Evolutionary conservation across 2,888 invertebrate genomes (phyloP), one percentile per base, ranked within the genome.

Genomic region (Seladonia tumulorum): DNA sequence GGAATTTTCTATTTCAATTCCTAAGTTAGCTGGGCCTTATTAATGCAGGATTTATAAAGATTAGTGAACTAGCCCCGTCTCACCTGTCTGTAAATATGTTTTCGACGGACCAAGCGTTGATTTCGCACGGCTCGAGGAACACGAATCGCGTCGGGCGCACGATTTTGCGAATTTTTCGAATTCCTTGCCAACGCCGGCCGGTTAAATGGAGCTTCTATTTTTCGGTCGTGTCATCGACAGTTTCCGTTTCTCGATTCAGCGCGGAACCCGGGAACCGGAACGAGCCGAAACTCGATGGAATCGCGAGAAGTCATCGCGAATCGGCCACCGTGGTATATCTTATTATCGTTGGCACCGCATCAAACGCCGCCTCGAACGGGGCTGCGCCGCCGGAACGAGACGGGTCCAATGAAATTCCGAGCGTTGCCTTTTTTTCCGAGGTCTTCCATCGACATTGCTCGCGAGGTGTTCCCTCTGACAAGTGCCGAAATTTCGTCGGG

Each of bases 291-390:
- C 63, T 25, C 53, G 57, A 70, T 45, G 76, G 73, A 87, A 81
- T 82, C 79, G 76, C 76, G 79, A 42, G 73, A 80, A 89, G 71
- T 84, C 63, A 63, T 82, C 75, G 87, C 71, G 42, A 68, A 82
- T 78, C 35, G 78, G 63, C 84, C 74, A 72, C 77, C 73, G 76
- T 73, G 76, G 72, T 71, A 77, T 84, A 89, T 90, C 82, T 85
- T 83, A 88, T 90, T 84, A 82, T 83, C 79, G 57, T 42, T 90
- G 90, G 88, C 88, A 76, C 60, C 42, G 79, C 80, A 81, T 86
- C 88, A 86, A 90, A 79, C 77, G 87, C 47, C 71, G 79, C 71
- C 84, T 83, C 82, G 53, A 81, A 71, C 81, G 35, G 49, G 42
- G 63, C 29, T 35, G 42, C 47, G 16, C 25, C 25, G 22, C 16